Evolutionary conservation across 2,888 invertebrate species (phyloP), one percentile per base, ranked within the genome.

Genomic region (Kryphioiulus occultus): DNA sequence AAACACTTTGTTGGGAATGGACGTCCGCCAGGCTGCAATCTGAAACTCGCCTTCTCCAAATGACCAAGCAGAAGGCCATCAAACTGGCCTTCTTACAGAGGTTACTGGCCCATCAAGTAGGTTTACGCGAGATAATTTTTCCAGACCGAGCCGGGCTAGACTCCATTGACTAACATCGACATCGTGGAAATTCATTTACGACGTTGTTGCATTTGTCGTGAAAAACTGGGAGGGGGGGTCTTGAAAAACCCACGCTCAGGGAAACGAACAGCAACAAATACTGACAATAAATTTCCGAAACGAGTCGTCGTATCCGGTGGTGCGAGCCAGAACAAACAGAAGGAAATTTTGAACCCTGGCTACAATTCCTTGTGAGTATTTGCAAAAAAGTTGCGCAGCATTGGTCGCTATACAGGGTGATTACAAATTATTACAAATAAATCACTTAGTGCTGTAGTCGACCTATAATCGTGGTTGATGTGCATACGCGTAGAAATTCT

Each of bases 141-240:
- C 59, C n/a, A 59, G 59, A 22, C 59, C 22, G 22, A 59, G 59
- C 22, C 22, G 59, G 22, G 59, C 22, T 59, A 22, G 59, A 59
- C 22, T 59, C 59, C 59, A 22, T 59, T 59, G 59, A 59, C 59
- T 10, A 59, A 59, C 59, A 59, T 59, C n/a, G 22, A 59, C 59
- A 59, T 59, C 7, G 59, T 59, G 59, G 59, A 59, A 59, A 59
- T 59, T n/a, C 59, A 59, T 59, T 59, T 59, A 59, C 59, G 59
- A 59, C 59, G 59, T 59, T 59, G 22, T 59, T 59, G 59, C 59
- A 59, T n/a, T 59, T 59, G 59, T 22, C 59, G 59, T 59, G 59
- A 59, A 59, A 59, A 59, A 59, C n/a, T 22, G 22, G 22, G 22
- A 59, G 59, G 22, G 22, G n/a, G n/a, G n/a, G n/a, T 59, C 59